phyloP scores from a whole-genome alignment of 2,888 invertebrate species.

The Phortica okadai region DNA sequence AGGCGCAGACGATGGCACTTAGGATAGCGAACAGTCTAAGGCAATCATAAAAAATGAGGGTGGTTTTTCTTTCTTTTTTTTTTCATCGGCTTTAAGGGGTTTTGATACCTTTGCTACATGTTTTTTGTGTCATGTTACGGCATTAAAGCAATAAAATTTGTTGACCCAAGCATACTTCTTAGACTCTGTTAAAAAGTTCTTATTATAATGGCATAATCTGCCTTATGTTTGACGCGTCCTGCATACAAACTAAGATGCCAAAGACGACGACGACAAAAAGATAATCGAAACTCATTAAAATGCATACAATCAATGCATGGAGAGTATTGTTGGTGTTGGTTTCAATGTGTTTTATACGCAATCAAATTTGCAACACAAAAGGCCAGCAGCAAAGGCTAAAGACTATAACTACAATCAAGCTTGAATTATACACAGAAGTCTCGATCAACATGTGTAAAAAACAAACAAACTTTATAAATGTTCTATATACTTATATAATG shows the following conservation, averaged over 20 bases:
- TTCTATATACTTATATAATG: too few relatives aligned
- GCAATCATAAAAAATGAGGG: background rate
- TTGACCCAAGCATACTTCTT: background rate
- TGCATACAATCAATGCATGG: slow-evolving; percentile 55
- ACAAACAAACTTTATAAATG: too few relatives aligned
- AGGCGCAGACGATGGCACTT: background rate
- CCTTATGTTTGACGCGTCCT: background rate
- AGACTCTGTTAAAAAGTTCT: background rate
- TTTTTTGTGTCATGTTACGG: background rate
- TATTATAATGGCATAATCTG: slow-evolving; percentile 18
- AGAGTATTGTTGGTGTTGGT: background rate
- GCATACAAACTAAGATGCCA: slow-evolving; percentile 14
- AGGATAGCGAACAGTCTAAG: background rate
- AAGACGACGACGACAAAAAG: slow-evolving; percentile 32
- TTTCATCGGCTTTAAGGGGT: background rate
- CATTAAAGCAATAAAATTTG: slow-evolving; percentile 12
- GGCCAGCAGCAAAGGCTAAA: too few relatives aligned
- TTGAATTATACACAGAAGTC: too few relatives aligned
- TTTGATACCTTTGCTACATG: background rate
- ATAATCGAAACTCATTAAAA: slow-evolving; percentile 69
- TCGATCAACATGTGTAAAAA: too few relatives aligned
- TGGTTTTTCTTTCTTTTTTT: background rate
- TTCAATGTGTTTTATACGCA: background rate
- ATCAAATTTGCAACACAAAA: background rate
- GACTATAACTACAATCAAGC: too few relatives aligned